Conservation (phyloP, 2,113 vertebrate genomes). For the Herpailurus yagouaroundi region DNA sequence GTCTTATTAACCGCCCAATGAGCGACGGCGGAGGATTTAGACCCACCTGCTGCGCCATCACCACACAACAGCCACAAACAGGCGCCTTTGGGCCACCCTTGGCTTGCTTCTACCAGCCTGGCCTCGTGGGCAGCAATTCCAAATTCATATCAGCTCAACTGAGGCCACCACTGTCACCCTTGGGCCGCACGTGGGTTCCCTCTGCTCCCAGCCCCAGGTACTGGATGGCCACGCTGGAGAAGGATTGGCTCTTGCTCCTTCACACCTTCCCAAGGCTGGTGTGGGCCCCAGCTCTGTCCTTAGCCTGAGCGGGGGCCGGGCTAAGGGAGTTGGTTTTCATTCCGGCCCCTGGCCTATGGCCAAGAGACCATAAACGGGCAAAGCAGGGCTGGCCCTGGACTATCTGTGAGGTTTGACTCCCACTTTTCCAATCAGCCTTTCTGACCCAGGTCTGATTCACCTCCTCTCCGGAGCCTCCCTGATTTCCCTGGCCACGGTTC, state of each 20-base stretch:
- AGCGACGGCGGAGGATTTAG: not conserved
- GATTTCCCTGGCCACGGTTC: not conserved
- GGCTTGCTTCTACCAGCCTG: not conserved
- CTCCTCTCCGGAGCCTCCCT: not conserved
- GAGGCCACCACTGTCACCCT: not conserved
- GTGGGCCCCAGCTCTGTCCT: not conserved
- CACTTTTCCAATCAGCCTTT: not conserved
- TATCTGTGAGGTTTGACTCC: not conserved
- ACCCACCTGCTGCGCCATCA: not conserved
- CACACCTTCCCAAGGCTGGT: not conserved
- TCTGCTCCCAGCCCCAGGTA: not conserved
- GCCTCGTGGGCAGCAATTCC: not conserved
- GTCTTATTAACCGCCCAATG: not conserved
- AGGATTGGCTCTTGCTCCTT: not conserved
- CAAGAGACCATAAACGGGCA: not conserved
- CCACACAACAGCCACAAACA: not conserved
- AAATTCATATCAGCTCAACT: not conserved
- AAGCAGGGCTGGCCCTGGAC: not conserved
- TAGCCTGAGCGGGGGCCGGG: not conserved
- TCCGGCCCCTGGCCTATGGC: not conserved
- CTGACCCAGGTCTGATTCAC: not conserved
- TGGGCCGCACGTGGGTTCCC: not conserved
- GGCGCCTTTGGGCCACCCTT: not conserved
- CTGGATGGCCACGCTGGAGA: not conserved
- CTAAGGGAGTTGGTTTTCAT: not conserved